Conservation (phyloP, 2,888 invertebrate genomes). For the Metallyticus violacea region DNA sequence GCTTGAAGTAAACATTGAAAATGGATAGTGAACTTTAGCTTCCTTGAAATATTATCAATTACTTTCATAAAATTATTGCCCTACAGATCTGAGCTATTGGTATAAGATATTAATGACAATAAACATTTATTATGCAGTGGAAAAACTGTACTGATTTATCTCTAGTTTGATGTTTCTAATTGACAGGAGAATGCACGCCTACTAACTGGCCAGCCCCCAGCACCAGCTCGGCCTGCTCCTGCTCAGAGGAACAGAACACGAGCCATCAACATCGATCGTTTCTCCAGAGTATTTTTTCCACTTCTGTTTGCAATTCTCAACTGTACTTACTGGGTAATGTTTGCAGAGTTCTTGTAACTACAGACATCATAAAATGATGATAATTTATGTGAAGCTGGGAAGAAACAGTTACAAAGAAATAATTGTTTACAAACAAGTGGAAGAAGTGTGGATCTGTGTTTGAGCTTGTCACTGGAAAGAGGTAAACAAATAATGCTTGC, state of each 20-base stretch:
- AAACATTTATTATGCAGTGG: not conserved
- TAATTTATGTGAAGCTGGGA: not conserved
- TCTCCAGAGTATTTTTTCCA: slow-evolving; percentile 69
- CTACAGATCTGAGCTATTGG: too few relatives aligned
- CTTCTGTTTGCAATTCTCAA: slow-evolving; percentile 66
- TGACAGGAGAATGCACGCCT: slow-evolving; percentile 48
- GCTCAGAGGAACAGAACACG: slow-evolving; percentile 56
- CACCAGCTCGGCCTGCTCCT: slow-evolving; percentile 35
- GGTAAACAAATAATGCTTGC: not conserved
- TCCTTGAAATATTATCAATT: too few relatives aligned
- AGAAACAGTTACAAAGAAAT: not conserved
- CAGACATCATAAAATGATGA: not conserved
- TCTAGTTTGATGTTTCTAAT: slow-evolving; percentile 4
- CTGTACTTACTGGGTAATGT: slow-evolving; percentile 69
- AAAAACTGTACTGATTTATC: not conserved
- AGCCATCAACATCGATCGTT: slow-evolving; percentile 68
- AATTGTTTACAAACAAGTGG: not conserved
- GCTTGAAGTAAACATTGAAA: too few relatives aligned
- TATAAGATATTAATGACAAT: not conserved
- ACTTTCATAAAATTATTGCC: too few relatives aligned
- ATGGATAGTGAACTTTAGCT: too few relatives aligned
- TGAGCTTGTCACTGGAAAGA: not conserved
- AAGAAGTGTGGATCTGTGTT: not conserved
- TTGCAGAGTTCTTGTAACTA: slow-evolving; percentile 55
- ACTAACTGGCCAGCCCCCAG: slow-evolving; percentile 41